phyloP scores from a whole-genome alignment of 2,113 vertebrate genomes.

The Campylorhamphus procurvoides region DNA sequence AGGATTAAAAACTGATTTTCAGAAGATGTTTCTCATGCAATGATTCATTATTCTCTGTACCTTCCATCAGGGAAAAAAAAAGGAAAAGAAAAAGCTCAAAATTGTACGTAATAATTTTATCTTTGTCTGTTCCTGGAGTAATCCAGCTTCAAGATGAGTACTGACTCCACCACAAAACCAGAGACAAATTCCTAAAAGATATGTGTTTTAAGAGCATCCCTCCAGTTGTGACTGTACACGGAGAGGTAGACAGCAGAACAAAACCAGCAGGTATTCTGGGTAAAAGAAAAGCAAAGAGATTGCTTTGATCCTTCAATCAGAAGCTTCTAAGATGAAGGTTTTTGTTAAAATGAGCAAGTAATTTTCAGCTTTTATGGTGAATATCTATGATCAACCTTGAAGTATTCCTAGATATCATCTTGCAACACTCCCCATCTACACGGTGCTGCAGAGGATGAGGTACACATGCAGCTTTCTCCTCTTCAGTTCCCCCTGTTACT shows the following conservation, averaged over 20 bases:
- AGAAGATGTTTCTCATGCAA: neutral
- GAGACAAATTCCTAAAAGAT: neutral
- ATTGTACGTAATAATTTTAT: neutral
- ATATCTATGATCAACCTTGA: neutral
- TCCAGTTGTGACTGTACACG: neutral
- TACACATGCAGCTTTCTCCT: neutral
- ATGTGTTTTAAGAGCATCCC: neutral
- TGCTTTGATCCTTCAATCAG: neutral
- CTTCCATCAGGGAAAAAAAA: neutral
- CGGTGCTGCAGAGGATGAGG: neutral
- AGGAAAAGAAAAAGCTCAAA: neutral
- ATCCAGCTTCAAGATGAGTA: neutral
- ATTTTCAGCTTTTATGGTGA: conserved; percentile 21
- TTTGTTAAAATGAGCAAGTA: neutral
- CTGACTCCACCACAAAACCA: neutral
- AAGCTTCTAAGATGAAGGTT: neutral
- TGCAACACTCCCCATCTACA: neutral
- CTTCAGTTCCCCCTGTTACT: neutral
- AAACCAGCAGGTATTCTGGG: neutral
- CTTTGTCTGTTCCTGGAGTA: neutral
- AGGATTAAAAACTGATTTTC: neutral
- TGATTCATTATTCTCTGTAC: neutral
- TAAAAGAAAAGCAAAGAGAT: neutral
- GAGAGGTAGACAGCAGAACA: neutral
- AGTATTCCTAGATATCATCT: neutral